These are phyloP conservation scores for Recurvirostra avosetta DNA, from an alignment of 2,113 vertebrate species.

Conservation along the genomic window DNA sequence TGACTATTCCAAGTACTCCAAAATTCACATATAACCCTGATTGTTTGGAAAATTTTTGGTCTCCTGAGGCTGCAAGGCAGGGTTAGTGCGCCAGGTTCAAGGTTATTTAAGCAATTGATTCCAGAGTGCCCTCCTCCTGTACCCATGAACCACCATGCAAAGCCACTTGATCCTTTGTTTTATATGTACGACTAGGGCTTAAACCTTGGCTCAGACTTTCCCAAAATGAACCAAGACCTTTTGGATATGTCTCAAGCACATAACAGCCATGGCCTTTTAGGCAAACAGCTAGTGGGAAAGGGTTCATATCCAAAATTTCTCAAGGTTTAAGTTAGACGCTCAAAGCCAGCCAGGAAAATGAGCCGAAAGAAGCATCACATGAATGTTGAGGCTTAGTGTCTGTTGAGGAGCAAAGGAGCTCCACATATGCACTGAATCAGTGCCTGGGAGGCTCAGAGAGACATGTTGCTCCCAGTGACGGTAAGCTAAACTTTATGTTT, in stretches of 20 bases:
- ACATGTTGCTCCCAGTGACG: neutral
- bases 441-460: neutral
- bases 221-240: neutral
- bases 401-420: neutral
- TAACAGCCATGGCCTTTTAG: neutral
- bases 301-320: neutral
- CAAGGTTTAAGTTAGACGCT: neutral
- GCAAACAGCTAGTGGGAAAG: neutral
- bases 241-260: neutral
- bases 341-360: neutral
- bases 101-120: neutral
- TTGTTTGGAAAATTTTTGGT: neutral
- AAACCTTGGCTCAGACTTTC: neutral
- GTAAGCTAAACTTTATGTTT: neutral
- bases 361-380: rapidly evolving
- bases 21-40: neutral
- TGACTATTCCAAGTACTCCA: neutral
- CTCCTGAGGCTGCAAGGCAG: neutral
- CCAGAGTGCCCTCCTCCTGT: rapidly evolving
- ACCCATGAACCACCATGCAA: neutral
- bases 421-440: neutral
- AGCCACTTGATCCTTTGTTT: neutral
- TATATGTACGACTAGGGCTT: neutral
- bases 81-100: neutral
- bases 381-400: neutral